phyloP scores from a whole-genome alignment of 2,113 vertebrate species.

The Odocoileus hemionus region DNA sequence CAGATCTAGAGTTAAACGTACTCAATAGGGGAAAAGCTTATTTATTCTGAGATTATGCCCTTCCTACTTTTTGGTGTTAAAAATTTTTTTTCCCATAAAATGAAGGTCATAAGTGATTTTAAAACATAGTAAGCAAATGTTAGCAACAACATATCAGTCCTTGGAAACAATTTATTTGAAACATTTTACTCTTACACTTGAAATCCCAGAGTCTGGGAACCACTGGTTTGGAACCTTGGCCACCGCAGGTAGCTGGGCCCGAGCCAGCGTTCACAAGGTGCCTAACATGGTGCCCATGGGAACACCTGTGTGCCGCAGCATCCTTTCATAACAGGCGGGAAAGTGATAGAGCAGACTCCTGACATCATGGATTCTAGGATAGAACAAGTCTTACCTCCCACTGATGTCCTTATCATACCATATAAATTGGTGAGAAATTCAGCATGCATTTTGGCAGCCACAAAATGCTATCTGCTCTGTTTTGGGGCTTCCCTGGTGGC shows the following conservation, averaged over 20 bases:
- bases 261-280: rapidly evolving
- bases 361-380: not conserved
- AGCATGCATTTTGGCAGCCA: not conserved
- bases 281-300: rapidly evolving
- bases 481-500: not conserved
- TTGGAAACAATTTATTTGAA: not conserved
- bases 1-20: not conserved
- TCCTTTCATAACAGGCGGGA: not conserved
- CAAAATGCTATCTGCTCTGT: not conserved
- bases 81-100: not conserved
- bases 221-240: not conserved
- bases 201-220: not conserved
- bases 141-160: not conserved
- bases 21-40: not conserved
- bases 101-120: not conserved
- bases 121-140: not conserved
- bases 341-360: not conserved
- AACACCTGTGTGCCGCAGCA: no score
- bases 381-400: not conserved
- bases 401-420: not conserved
- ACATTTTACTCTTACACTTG: not conserved
- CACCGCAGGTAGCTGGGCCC: not conserved
- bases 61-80: not conserved
- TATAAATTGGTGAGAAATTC: not conserved
- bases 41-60: not conserved